Evolutionary conservation across 2,888 invertebrate species (phyloP).

Genomic region (Leptothorax acervorum): DNA sequence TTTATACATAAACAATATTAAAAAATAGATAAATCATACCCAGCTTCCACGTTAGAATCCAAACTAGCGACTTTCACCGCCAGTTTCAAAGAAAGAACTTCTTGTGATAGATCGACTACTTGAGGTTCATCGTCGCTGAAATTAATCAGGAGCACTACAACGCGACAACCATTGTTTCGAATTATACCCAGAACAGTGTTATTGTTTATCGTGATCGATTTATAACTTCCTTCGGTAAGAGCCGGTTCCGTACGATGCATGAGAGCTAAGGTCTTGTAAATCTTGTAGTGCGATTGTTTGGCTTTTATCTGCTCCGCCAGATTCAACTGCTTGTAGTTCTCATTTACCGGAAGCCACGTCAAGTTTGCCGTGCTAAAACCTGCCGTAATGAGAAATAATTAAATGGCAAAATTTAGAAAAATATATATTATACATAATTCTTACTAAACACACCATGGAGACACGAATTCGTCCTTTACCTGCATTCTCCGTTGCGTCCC

Average conservation of each 20-base stretch:
- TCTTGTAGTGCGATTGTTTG: slow-evolving; percentile 87
- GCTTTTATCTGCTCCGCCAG: slow-evolving; percentile 86
- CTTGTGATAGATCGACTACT: slow-evolving; percentile 87
- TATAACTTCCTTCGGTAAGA: slow-evolving; percentile 87
- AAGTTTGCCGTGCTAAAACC: slow-evolving; percentile 85
- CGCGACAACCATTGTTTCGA: slow-evolving; percentile 56
- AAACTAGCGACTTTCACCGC: slow-evolving; percentile 86
- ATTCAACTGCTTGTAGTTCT: slow-evolving; percentile 88
- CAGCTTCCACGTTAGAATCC: slow-evolving; percentile 86
- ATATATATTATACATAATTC: not conserved
- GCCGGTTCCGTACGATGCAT: slow-evolving; percentile 86
- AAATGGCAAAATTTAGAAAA: not conserved
- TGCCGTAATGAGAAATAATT: slow-evolving; percentile 20
- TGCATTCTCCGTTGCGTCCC: slow-evolving; percentile 89
- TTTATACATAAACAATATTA: slow-evolving; percentile 41
- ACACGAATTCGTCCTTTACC: slow-evolving; percentile 82
- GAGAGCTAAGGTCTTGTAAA: slow-evolving; percentile 88
- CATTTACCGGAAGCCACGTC: slow-evolving; percentile 91
- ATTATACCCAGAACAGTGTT: slow-evolving; percentile 76
- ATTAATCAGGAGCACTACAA: slow-evolving; percentile 74
- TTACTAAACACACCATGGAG: not conserved
- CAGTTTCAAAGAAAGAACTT: slow-evolving; percentile 84
- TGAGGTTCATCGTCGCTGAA: slow-evolving; percentile 86
- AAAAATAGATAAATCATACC: slow-evolving; percentile 85
- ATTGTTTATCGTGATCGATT: slow-evolving; percentile 87